A percentile compares a stretch with the other conserved stretches of the same genome.
Evolutionary conservation across 2,113 vertebrate species (phyloP).

Genomic region (Octodon degus): DNA sequence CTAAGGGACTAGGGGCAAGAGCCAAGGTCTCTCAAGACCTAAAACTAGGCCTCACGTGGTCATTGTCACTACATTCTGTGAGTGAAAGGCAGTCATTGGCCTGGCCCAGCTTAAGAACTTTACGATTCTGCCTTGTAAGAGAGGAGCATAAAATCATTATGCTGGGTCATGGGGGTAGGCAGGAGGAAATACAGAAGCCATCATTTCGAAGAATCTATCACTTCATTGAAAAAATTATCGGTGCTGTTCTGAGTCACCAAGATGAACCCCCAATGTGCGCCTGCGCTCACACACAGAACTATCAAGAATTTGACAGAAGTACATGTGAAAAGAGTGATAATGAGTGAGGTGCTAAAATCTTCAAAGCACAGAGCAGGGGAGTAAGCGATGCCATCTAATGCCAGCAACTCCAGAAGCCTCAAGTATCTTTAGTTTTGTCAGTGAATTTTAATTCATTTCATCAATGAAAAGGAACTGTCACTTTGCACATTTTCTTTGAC

Average conservation of each 20-base stretch:
- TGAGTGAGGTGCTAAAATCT: slow-evolving; percentile 21
- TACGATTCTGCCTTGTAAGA: neutral
- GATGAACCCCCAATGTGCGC: neutral
- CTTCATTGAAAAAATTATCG: neutral
- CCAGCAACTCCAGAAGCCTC: slow-evolving; percentile 7
- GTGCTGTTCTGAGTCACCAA: neutral
- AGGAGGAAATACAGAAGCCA: neutral
- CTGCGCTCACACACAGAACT: neutral
- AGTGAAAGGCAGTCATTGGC: neutral
- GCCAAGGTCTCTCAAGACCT: neutral
- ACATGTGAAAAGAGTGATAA: neutral
- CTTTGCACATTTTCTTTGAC: slow-evolving; percentile 38
- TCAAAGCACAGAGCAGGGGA: neutral
- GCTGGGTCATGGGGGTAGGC: neutral
- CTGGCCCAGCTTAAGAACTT: neutral
- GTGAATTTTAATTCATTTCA: slow-evolving; percentile 31
- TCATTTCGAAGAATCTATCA: neutral
- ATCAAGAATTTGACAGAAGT: slow-evolving; percentile 38
- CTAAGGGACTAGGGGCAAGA: neutral
- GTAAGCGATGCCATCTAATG: neutral
- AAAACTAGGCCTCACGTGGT: neutral
- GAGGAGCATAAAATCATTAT: neutral
- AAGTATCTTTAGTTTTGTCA: slow-evolving; percentile 19
- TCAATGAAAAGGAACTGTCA: slow-evolving; percentile 44
- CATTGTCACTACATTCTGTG: neutral